Percentiles rank a stretch among this genome's conserved stretches.
Conservation (phyloP, 2,797 vertebrate species). For the Crenichthys baileyi region DNA sequence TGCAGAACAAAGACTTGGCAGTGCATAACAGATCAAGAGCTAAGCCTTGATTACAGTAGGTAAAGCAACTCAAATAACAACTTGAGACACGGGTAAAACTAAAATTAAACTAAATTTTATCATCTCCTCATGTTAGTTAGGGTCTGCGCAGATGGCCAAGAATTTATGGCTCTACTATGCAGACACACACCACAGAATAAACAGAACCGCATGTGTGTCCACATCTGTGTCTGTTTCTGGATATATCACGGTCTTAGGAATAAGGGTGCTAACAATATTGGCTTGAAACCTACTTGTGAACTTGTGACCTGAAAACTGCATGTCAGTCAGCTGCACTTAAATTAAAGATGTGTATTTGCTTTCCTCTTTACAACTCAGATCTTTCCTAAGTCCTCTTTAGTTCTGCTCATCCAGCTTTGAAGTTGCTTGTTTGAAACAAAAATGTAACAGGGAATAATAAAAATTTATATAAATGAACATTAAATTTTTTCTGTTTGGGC, state of each 20-base stretch:
- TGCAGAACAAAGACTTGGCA: constrained; percentile 2
- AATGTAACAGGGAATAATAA: not conserved
- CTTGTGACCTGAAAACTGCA: constrained; percentile 32
- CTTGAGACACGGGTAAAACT: constrained; percentile 13
- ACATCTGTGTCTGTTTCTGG: constrained; percentile 33
- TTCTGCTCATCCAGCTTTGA: not conserved
- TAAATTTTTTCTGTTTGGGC: not conserved
- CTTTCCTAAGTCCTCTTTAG: not conserved
- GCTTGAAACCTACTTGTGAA: constrained; percentile 25
- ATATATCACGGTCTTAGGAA: constrained; percentile 25
- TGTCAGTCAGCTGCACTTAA: constrained; percentile 26
- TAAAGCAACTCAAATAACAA: constrained; percentile 28
- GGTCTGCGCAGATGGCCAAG: constrained; percentile 35
- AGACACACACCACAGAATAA: constrained; percentile 41
- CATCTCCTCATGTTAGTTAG: constrained; percentile 12
- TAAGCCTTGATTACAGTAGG: constrained; percentile 14
- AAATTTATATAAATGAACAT: not conserved
- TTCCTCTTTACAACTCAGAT: not conserved
- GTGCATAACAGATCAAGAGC: constrained; percentile 1
- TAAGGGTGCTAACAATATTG: constrained; percentile 28
- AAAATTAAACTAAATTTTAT: constrained; percentile 31
- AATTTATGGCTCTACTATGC: constrained; percentile 32
- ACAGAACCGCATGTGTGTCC: constrained; percentile 41
- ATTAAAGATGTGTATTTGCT: constrained; percentile 18
- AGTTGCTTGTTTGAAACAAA: not conserved